Percentiles rank a stretch among this genome's conserved stretches.
These are phyloP conservation scores for Cariama cristata DNA, from an alignment of 2,113 vertebrate genomes.

Conservation along the genomic window DNA sequence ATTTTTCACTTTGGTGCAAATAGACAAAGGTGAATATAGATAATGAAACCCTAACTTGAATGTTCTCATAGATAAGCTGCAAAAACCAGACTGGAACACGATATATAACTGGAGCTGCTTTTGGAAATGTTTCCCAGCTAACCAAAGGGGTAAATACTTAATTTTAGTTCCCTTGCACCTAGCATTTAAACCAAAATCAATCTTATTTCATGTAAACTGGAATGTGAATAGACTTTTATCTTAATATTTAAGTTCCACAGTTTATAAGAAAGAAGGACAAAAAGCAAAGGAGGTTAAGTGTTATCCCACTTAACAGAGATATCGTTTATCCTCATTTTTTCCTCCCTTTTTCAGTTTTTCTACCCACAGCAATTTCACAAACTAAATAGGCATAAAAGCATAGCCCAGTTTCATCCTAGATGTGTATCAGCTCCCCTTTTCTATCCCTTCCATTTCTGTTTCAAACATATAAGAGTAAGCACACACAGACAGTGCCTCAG, in stretches of 20 bases:
- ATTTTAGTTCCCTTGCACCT: neutral
- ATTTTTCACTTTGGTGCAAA: slow-evolving; percentile 60
- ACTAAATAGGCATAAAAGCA: neutral
- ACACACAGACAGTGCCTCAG: neutral
- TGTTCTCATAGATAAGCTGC: neutral
- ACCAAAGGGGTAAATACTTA: neutral
- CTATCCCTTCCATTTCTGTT: neutral
- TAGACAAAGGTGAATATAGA: slow-evolving; percentile 40
- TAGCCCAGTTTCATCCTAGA: neutral
- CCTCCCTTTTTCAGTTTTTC: neutral
- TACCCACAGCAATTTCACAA: neutral
- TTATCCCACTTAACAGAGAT: neutral
- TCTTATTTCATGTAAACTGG: slow-evolving; percentile 19
- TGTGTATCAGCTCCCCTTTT: neutral
- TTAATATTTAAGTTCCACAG: neutral
- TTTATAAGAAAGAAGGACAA: neutral
- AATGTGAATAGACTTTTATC: neutral
- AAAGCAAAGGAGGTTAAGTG: neutral
- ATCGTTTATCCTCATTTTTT: neutral
- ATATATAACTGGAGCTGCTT: neutral
- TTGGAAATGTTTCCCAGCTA: neutral
- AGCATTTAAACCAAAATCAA: slow-evolving; percentile 16
- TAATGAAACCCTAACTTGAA: neutral
- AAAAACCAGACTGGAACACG: neutral
- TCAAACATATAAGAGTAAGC: neutral